These are phyloP conservation scores for Syngnathus floridae DNA, from an alignment of 2,113 vertebrate species.

Conservation along the genomic window DNA sequence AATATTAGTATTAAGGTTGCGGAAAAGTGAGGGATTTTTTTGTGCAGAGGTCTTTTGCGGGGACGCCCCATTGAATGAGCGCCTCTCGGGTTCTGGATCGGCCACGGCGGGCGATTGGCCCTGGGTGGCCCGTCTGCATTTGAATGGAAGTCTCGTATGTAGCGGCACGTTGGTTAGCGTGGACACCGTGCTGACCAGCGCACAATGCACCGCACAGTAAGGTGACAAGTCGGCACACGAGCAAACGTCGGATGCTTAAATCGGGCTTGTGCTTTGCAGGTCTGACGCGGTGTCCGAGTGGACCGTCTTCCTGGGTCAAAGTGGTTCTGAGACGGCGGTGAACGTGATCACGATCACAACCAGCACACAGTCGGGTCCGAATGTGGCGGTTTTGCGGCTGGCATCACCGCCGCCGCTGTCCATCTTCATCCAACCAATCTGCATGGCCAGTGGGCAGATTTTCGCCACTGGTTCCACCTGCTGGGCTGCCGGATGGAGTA, in stretches of 20 bases:
- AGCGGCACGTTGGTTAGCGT: background rate
- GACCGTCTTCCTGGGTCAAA: constrained; percentile 6
- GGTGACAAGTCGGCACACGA: background rate
- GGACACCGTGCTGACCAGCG: constrained; percentile 1
- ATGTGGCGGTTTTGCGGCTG: constrained; percentile 2
- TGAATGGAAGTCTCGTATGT: background rate
- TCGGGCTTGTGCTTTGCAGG: background rate
- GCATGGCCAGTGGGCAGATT: constrained; percentile 58
- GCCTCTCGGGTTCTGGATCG: background rate
- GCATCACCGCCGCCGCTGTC: constrained; percentile 29
- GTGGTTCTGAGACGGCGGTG: background rate
- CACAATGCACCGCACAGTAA: background rate
- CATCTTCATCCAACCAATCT: constrained; percentile 71
- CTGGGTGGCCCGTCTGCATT: background rate
- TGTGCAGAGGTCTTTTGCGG: background rate
- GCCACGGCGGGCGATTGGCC: background rate
- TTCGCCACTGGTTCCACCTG: constrained; percentile 62
- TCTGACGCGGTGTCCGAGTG: background rate
- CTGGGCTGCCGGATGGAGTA: constrained; percentile 76
- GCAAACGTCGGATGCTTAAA: background rate
- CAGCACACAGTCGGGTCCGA: background rate
- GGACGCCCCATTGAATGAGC: background rate
- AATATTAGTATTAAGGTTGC: background rate
- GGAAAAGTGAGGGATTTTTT: background rate
- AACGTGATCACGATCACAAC: background rate